Percentiles rank a stretch among this genome's conserved stretches.
Evolutionary conservation across 2,797 vertebrate genomes (phyloP).

Genomic region (Lagodon rhomboides): DNA sequence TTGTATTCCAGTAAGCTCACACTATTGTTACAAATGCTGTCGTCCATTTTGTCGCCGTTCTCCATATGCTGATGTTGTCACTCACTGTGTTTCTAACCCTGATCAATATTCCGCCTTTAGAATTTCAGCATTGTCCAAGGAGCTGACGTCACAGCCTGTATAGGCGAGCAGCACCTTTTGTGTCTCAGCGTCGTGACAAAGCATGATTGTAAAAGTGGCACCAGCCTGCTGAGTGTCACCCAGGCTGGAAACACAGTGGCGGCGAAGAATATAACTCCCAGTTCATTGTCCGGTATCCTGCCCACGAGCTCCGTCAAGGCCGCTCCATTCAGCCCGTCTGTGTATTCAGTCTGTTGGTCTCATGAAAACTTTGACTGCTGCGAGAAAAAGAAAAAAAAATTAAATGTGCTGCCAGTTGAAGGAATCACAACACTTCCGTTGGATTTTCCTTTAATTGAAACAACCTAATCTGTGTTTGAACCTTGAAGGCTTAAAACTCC

Average conservation of each 20-base stretch:
- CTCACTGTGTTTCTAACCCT: neutral
- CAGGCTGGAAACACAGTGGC: conserved; percentile 33
- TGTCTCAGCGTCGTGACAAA: conserved; percentile 65
- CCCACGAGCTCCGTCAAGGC: neutral
- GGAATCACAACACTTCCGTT: neutral
- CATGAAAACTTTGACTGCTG: conserved; percentile 29
- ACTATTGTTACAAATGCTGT: neutral
- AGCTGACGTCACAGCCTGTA: conserved; percentile 43
- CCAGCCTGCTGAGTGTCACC: conserved; percentile 27
- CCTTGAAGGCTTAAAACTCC: neutral
- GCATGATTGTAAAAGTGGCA: conserved; percentile 61
- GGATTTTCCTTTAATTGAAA: neutral
- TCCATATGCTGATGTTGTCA: conserved; percentile 3
- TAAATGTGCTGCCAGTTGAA: neutral
- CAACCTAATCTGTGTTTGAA: neutral
- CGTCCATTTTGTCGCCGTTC: neutral
- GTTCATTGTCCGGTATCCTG: conserved; percentile 12
- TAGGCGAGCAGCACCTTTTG: conserved; percentile 70
- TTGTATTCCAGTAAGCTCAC: conserved; percentile 11
- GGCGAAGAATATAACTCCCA: conserved; percentile 11
- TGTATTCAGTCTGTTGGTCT: neutral
- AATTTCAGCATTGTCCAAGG: conserved; percentile 40
- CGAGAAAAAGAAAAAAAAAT: conserved; percentile 15
- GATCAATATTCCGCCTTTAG: conserved; percentile 26
- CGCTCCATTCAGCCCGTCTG: neutral